Percentiles rank a stretch among this genome's conserved stretches.
These are phyloP conservation scores for Rhincodon typus DNA, from an alignment of 2,797 vertebrate genomes.

Conservation along the genomic window DNA sequence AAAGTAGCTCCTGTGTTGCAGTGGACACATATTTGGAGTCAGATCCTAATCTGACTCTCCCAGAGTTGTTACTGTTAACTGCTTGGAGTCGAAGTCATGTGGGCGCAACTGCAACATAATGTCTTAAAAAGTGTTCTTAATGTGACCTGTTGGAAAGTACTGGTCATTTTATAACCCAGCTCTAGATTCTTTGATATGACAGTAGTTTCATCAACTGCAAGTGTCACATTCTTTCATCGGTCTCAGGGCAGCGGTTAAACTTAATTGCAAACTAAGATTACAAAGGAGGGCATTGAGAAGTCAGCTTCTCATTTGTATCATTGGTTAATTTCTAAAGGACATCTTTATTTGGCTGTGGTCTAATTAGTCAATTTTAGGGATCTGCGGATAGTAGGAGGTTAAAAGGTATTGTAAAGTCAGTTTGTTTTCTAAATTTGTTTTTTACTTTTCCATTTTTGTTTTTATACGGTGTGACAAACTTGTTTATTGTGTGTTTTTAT, in stretches of 20 bases:
- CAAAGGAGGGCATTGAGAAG: background rate
- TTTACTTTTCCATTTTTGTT: background rate
- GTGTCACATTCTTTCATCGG: background rate
- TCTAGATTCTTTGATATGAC: background rate
- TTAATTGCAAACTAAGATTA: background rate
- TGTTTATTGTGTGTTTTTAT: background rate
- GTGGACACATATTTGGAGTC: background rate
- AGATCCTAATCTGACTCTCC: background rate
- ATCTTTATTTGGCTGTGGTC: too few species aligned
- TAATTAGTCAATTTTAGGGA: background rate
- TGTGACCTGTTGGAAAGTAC: background rate
- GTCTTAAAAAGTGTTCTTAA: background rate
- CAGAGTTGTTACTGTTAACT: background rate
- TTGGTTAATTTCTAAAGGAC: background rate
- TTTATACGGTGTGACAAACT: background rate
- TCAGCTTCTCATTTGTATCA: background rate
- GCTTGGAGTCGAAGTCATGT: background rate
- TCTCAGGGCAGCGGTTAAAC: background rate
- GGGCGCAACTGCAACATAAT: background rate
- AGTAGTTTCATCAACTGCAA: background rate
- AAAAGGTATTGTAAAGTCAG: background rate
- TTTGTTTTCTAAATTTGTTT: background rate
- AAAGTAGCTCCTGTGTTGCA: background rate
- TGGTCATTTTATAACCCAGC: background rate
- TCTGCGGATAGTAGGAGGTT: background rate